Conservation (phyloP, 1,140 invertebrate genomes). For the Orchestia grillus region DNA sequence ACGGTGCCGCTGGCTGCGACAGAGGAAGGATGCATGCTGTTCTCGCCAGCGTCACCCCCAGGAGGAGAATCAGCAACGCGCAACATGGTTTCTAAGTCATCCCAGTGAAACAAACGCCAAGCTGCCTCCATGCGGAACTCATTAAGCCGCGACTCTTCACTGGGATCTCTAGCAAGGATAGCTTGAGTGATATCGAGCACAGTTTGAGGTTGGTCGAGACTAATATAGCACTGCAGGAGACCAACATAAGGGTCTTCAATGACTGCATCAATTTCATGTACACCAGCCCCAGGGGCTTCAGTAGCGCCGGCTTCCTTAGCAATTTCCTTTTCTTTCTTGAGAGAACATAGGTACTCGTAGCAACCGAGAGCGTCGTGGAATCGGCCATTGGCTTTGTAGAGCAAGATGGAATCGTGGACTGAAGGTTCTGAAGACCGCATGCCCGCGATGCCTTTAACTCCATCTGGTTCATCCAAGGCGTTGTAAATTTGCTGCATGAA, state of each 20-base stretch:
- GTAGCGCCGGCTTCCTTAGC: neutral
- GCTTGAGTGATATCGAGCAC: constrained; percentile 72
- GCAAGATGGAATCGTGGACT: constrained; percentile 73
- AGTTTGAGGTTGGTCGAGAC: constrained; percentile 74
- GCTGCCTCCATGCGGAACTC: constrained; percentile 82
- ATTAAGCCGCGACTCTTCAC: constrained; percentile 72
- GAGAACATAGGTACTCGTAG: constrained; percentile 74
- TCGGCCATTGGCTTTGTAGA: constrained; percentile 73
- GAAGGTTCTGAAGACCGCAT: constrained; percentile 72
- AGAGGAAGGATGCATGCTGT: neutral
- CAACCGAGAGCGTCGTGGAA: constrained; percentile 75
- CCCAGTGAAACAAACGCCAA: constrained; percentile 88
- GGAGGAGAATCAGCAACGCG: constrained; percentile 71
- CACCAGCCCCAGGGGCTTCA: neutral
- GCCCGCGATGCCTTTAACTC: constrained; percentile 74
- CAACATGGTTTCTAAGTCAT: constrained; percentile 79
- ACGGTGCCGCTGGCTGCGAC: neutral
- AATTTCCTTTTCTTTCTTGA: constrained; percentile 65
- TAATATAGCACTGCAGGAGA: constrained; percentile 74
- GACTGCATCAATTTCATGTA: neutral
- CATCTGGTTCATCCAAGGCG: constrained; percentile 76
- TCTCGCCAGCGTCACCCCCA: neutral
- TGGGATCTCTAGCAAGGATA: constrained; percentile 70
- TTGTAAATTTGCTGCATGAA: constrained; percentile 75
- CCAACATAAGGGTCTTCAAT: constrained; percentile 72